Evolutionary conservation across 2,113 vertebrate genomes (phyloP).

Genomic region (Cebidichthys violaceus): DNA sequence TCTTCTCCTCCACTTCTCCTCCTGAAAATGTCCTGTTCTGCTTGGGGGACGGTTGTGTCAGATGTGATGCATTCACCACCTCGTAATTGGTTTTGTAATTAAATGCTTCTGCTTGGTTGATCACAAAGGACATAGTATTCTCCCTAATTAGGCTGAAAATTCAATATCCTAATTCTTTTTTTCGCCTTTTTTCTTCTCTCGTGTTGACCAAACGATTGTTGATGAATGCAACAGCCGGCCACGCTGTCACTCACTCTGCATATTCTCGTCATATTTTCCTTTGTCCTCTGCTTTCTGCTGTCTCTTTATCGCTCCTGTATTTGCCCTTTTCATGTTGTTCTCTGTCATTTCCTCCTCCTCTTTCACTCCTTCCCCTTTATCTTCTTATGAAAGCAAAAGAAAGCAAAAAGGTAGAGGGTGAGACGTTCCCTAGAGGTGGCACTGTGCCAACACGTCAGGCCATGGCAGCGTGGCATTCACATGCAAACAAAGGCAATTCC

Average conservation of each 20-base stretch:
- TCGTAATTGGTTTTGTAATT: constrained; percentile 87
- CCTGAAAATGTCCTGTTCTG: constrained; percentile 68
- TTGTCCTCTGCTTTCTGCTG: constrained; percentile 33
- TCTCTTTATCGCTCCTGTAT: constrained; percentile 32
- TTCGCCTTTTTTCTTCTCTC: constrained; percentile 10
- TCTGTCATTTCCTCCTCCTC: constrained; percentile 19
- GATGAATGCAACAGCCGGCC: constrained; percentile 31
- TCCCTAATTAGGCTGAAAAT: constrained; percentile 79
- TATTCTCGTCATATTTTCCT: constrained; percentile 26
- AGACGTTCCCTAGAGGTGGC: constrained; percentile 34
- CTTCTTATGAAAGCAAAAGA: constrained; percentile 17
- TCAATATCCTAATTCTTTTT: constrained; percentile 69
- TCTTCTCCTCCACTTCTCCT: constrained; percentile 47
- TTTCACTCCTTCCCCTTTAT: constrained; percentile 2
- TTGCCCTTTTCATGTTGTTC: constrained; percentile 52
- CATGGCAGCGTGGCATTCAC: constrained; percentile 19
- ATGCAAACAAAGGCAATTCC: constrained; percentile 55
- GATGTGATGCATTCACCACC: constrained; percentile 80
- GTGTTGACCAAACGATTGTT: constrained; percentile 62
- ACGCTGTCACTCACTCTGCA: constrained; percentile 39
- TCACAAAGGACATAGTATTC: constrained; percentile 79
- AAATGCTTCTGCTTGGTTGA: constrained; percentile 84
- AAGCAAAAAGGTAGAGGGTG: constrained; percentile 21
- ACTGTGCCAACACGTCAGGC: constrained; percentile 46
- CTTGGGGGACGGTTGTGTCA: constrained; percentile 68